These are phyloP conservation scores for Leptonema lineaticorne DNA, from an alignment of 1,140 invertebrate genomes.

Conservation along the genomic window DNA sequence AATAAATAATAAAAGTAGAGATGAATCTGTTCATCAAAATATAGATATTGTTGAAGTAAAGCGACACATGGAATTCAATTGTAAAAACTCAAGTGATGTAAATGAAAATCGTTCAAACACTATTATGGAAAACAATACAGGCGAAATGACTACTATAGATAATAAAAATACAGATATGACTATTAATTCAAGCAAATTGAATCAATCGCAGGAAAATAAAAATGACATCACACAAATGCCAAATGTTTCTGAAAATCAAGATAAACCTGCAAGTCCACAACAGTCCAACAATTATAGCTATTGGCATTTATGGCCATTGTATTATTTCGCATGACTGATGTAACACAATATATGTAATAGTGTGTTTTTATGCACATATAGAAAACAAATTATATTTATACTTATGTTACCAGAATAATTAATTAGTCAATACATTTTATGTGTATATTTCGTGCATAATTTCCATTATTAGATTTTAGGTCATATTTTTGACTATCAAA, in stretches of 20 bases:
- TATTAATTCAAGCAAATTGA: too few species aligned
- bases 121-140: neutral
- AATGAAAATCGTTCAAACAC: neutral
- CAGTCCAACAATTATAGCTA: conserved; percentile 27
- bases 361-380: too few species aligned
- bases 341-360: too few species aligned
- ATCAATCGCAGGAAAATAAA: neutral
- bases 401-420: too few species aligned
- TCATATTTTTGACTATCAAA: too few species aligned
- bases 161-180: too few species aligned
- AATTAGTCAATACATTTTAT: too few species aligned
- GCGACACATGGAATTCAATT: neutral
- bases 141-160: too few species aligned
- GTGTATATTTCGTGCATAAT: too few species aligned
- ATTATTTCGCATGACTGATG: conserved; percentile 38
- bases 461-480: too few species aligned
- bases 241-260: conserved; percentile 13
- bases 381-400: too few species aligned
- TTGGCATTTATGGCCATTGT: conserved; percentile 38
- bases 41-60: neutral
- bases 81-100: neutral
- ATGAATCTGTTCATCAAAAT: neutral
- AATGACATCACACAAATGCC: neutral
- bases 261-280: conserved; percentile 8
- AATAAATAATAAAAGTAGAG: neutral